Conservation (phyloP, 2,888 invertebrate genomes). For the Papilio demoleus region DNA sequence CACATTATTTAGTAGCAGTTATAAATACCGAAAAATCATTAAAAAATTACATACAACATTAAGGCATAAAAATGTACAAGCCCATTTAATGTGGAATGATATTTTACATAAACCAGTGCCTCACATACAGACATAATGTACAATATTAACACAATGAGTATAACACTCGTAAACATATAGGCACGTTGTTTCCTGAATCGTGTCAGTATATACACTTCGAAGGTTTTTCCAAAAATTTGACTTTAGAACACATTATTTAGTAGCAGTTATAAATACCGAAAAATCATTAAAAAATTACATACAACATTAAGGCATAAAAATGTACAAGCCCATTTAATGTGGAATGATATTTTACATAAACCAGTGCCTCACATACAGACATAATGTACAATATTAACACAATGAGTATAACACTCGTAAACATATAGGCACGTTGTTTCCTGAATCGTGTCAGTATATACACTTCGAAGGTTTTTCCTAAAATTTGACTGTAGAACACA, state of each 20-base stretch:
- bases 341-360: constrained; percentile 34
- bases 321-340: constrained; percentile 38
- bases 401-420: constrained; percentile 17
- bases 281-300: constrained; percentile 40
- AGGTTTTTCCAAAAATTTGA: constrained; percentile 20
- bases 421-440: constrained; percentile 47
- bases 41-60: constrained; percentile 40
- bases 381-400: constrained; percentile 43
- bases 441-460: constrained; percentile 40
- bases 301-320: constrained; percentile 35
- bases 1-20: constrained; percentile 16
- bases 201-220: constrained; percentile 13
- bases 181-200: constrained; percentile 46
- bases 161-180: constrained; percentile 40
- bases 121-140: constrained; percentile 34
- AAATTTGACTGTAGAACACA: constrained; percentile 22
- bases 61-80: constrained; percentile 40
- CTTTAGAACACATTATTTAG: constrained; percentile 23
- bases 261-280: constrained; percentile 19
- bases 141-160: constrained; percentile 42
- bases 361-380: constrained; percentile 28
- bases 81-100: constrained; percentile 29
- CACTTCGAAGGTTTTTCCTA: constrained; percentile 4
- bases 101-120: constrained; percentile 34
- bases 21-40: constrained; percentile 32